Base-by-base conservation (phyloP, 2,888 invertebrate species). In the Belgica antarctica region DNA sequence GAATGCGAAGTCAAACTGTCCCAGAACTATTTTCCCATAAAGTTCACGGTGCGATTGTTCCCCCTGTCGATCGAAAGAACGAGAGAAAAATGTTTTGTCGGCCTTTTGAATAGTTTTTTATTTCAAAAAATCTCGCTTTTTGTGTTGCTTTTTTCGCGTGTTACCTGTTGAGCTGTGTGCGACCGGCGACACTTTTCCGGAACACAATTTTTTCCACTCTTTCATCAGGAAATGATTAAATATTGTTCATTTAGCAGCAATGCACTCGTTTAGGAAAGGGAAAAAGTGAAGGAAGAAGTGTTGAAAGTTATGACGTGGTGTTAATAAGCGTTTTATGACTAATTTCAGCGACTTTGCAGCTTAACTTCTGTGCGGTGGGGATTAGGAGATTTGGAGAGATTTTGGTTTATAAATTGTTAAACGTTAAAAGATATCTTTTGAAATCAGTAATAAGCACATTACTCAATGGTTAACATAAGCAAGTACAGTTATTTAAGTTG, bases 161-260 rank as follows among this genome's bases (percentile, higher is more conserved):
- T 52, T 52, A 52, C 52, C 52, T 52, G 52, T 52, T 52, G 52
- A 52, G 52, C 12, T 19, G 22, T 52, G 52, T 52, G 52, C 5
- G 52, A 52, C 19, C 22, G 22, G 22, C 52, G 52, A 52, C 52
- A 52, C 52, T 52, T 52, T 31, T 52, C 52, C 52, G 52, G 52
- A 52, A 52, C 52, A 52, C 12, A 41, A 41, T 52, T 17, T 52
- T 52, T 52, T 52, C 22, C 52, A 52, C 17, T 41, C 41, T n/a
- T n/a, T 31, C 8, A 52, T 52, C 52, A 52, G 52, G 52, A 52
- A 52, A 52, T 52, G 52, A 52, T 22, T 52, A 52, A 52, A 52
- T 52, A 22, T 22, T 22, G 7, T n/a, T 52, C 52, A n/a, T 52
- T 52, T 52, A 52, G 22, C 22, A 52, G 17, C 34, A n/a, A n/a